These are phyloP conservation scores for Tigriopus californicus DNA, from an alignment of 2,888 invertebrate species.

Conservation along the genomic window DNA sequence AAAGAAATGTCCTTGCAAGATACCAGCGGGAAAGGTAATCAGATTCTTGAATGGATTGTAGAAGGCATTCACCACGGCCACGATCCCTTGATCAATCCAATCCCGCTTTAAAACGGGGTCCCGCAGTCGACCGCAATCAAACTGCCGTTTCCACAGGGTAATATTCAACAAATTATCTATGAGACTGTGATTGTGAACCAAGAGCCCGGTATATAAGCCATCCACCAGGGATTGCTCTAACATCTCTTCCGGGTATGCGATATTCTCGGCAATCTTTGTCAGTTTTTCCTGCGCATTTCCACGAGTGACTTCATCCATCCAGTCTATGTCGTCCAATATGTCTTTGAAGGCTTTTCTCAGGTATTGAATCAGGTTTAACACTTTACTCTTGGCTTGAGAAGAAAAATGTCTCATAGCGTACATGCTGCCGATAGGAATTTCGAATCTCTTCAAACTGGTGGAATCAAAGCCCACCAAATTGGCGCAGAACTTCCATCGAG, in stretches of 20 bases:
- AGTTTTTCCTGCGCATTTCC: slow-evolving; percentile 56
- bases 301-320: slow-evolving; percentile 72
- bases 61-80: slow-evolving; percentile 67
- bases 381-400: slow-evolving; percentile 59
- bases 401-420: slow-evolving; percentile 74
- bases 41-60: slow-evolving; percentile 69
- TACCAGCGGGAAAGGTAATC: slow-evolving; percentile 76
- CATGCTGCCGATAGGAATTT: slow-evolving; percentile 44
- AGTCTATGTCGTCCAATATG: slow-evolving; percentile 53
- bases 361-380: slow-evolving; percentile 66
- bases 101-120: slow-evolving; percentile 64
- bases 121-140: slow-evolving; percentile 52
- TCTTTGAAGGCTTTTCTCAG: slow-evolving; percentile 62
- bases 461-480: too few species aligned
- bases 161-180: too few species aligned
- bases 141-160: slow-evolving; percentile 27
- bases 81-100: slow-evolving; percentile 63
- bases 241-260: slow-evolving; percentile 79
- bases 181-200: too few species aligned
- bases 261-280: slow-evolving; percentile 62
- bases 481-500: slow-evolving; percentile 78
- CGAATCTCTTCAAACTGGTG: slow-evolving; percentile 23
- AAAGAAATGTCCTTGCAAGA: slow-evolving; percentile 78
- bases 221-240: slow-evolving; percentile 58
- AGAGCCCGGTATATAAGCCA: slow-evolving; percentile 45